Evolutionary conservation across 2,888 invertebrate genomes (phyloP).

Genomic region (Dynastes hyllus): DNA sequence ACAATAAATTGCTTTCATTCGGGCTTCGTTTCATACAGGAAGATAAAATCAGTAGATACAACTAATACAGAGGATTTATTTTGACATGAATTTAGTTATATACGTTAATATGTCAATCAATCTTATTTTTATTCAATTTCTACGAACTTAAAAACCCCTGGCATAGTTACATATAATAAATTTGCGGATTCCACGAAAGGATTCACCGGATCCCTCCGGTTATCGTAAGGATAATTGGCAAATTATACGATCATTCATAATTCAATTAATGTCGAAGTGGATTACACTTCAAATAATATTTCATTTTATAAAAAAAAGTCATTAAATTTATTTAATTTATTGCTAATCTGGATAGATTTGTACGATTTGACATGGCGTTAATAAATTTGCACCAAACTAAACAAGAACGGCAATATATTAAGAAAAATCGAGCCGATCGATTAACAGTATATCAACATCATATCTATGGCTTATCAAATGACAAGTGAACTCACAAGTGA

Average conservation of each 20-base stretch:
- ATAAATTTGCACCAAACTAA: slow-evolving; percentile 41
- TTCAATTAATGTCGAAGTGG: neutral
- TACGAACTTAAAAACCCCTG: neutral
- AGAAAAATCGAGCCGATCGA: slow-evolving; percentile 50
- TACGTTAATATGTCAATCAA: no score
- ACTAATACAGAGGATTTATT: no score
- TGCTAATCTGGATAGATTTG: slow-evolving; percentile 22
- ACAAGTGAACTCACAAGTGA: slow-evolving; percentile 69
- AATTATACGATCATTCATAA: neutral
- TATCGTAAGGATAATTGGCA: slow-evolving; percentile 33
- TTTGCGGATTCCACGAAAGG: neutral
- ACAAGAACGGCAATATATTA: slow-evolving; percentile 49
- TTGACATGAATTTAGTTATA: no score
- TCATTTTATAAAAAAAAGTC: neutral
- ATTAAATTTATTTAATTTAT: slow-evolving; percentile 2
- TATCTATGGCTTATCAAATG: slow-evolving; percentile 52
- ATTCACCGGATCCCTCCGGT: slow-evolving; percentile 38
- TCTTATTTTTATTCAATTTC: neutral
- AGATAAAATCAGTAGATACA: no score
- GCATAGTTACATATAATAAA: neutral
- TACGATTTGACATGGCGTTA: slow-evolving; percentile 21
- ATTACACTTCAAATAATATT: slow-evolving; percentile 18
- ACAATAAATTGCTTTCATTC: no score
- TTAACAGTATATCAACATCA: slow-evolving; percentile 46
- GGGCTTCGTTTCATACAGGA: no score